Percentiles rank a stretch among this genome's conserved stretches.
These are phyloP conservation scores for Papilio xuthus DNA, from an alignment of 1,140 invertebrate genomes.

Conservation along the genomic window DNA sequence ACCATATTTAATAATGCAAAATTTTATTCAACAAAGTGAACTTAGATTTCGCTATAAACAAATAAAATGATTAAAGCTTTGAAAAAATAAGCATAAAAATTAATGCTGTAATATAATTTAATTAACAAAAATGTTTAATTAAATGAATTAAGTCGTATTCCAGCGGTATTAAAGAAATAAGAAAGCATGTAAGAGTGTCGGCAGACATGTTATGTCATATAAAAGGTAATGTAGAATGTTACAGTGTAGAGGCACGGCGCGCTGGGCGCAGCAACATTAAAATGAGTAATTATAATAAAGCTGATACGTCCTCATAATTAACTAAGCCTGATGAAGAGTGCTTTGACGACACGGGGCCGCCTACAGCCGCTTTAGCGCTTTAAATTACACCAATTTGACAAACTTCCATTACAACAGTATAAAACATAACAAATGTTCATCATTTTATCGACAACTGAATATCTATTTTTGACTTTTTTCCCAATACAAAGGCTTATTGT, in stretches of 20 bases:
- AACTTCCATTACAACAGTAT: neutral
- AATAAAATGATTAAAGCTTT: neutral
- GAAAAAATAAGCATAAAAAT: neutral
- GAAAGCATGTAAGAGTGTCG: neutral
- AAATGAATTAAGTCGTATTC: neutral
- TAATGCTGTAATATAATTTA: neutral
- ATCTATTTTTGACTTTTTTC: neutral
- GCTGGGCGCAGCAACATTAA: slow-evolving; percentile 78
- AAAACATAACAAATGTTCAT: neutral
- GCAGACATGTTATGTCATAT: slow-evolving; percentile 26
- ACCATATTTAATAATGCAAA: too few relatives aligned
- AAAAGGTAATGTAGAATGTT: slow-evolving; percentile 41
- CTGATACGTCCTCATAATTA: slow-evolving; percentile 81
- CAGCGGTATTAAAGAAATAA: neutral
- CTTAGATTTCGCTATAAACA: neutral
- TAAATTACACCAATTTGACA: slow-evolving; percentile 19
- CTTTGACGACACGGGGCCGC: slow-evolving; percentile 61
- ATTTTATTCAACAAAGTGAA: neutral
- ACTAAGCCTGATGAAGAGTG: slow-evolving; percentile 80
- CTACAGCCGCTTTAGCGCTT: slow-evolving; percentile 65
- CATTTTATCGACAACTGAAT: neutral
- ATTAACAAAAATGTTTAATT: neutral
- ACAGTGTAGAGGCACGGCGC: slow-evolving; percentile 55
- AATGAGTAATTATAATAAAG: slow-evolving; percentile 82
- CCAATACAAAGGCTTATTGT: neutral